Evolutionary conservation across 1,140 invertebrate genomes (phyloP), one percentile per base, ranked within the genome.

Genomic region (Apolygus lucorum): DNA sequence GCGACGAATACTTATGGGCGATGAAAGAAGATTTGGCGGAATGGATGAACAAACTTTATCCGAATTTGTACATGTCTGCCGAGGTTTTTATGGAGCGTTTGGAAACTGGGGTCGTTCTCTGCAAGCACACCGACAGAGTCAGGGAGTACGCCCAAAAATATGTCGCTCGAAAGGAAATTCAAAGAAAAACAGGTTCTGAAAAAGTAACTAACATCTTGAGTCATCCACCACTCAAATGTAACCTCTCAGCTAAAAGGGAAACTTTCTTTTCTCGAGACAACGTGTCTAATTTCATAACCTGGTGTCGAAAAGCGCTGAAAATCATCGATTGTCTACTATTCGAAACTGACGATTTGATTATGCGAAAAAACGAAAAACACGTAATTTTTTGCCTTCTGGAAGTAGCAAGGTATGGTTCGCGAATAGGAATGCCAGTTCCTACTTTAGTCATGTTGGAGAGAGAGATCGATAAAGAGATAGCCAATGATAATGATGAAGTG

Each of bases 231-330:
- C 87, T 91, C 67, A 85, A 88, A 76, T 91, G 87, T 79, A 84
- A 90, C 74, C 83, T 86, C 34, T 87, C 87, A 29, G 90, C 90
- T 24, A 90, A 90, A 79, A 86, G 92, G 25, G 91, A 91, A 72
- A 95, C 93, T 28, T 98, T 98, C 83, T 95, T 95, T 78, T 90
- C 95, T 22, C 86, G 96, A 74, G 96, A 99, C 82, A 99, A 98
- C 81, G 89, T 98, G 8, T 93, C 92, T 73, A 97, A 97, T 82
- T 98, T 98, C 80, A 97, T 98, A 74, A 85, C 85, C 34, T 93
- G 90, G 90, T 94, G 92, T 77, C 84, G 93, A 63, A 85, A 85
- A 76, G 88, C 87, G 75, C 78, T 90, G 80, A 83, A 90, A 79
- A 85, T 98, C 71, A 87, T 94, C 68, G 94, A 98, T 81, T 96